Evolutionary conservation across 2,113 vertebrate genomes (phyloP).

Genomic region (Cyphomyrus discorhynchus): DNA sequence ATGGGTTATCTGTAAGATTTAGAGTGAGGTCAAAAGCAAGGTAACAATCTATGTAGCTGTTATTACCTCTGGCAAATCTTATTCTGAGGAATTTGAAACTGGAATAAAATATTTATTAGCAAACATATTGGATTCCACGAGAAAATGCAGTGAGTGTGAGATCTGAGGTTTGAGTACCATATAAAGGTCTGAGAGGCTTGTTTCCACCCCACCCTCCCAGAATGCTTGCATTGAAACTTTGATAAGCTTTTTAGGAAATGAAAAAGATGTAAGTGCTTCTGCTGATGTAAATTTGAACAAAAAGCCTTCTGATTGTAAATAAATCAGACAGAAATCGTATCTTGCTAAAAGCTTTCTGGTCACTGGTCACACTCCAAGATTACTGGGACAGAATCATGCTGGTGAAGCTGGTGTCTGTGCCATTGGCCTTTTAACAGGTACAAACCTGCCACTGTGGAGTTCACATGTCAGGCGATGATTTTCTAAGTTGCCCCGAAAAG

Average conservation of each 20-base stretch:
- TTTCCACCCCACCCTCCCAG: neutral
- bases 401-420: neutral
- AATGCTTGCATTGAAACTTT: constrained; percentile 2
- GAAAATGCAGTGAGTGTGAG: neutral
- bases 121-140: constrained; percentile 18
- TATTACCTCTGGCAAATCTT: constrained; percentile 48
- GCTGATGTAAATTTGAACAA: constrained; percentile 5
- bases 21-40: constrained; percentile 61
- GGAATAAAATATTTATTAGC: constrained; percentile 20
- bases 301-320: constrained; percentile 10
- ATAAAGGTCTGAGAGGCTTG: neutral
- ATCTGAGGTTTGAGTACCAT: constrained; percentile 3
- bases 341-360: neutral
- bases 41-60: constrained; percentile 58
- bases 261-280: constrained; percentile 11
- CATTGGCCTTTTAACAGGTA: constrained; percentile 3
- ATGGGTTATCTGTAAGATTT: constrained; percentile 70
- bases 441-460: neutral
- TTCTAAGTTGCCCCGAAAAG: neutral
- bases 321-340: neutral
- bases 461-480: neutral
- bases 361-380: neutral
- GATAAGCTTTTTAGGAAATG: constrained; percentile 21
- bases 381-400: neutral
- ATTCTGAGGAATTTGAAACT: constrained; percentile 53